These are phyloP conservation scores for Triplophysa yarkandensis DNA, from an alignment of 2,797 vertebrate genomes.

Conservation along the genomic window DNA sequence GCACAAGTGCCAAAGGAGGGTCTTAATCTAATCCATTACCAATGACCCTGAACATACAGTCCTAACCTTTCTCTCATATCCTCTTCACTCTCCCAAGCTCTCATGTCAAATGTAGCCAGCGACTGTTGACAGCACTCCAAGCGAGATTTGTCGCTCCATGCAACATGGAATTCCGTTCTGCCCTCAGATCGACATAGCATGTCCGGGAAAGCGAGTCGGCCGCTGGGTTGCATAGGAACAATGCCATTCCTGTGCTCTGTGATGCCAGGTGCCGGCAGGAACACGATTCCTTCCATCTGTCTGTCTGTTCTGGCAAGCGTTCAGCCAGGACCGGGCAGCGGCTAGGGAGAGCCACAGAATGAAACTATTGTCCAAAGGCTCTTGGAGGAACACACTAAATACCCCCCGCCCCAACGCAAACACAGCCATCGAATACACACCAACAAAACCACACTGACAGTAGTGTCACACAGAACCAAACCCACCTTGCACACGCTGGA, in stretches of 20 bases:
- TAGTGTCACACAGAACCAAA: not conserved
- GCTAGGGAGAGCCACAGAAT: slow-evolving; percentile 66
- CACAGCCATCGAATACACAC: slow-evolving; percentile 33
- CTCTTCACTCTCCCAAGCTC: not conserved
- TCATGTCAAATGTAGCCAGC: slow-evolving; percentile 14
- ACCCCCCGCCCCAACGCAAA: slow-evolving; percentile 46
- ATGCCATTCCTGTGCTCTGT: slow-evolving; percentile 80
- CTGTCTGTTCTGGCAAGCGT: slow-evolving; percentile 44
- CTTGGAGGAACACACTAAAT: slow-evolving; percentile 64
- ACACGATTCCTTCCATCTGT: slow-evolving; percentile 73
- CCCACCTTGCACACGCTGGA: not conserved
- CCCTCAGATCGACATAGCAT: slow-evolving; percentile 10
- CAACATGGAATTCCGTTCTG: slow-evolving; percentile 29
- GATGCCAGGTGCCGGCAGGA: slow-evolving; percentile 81
- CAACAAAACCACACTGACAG: not conserved
- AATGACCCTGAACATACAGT: not conserved
- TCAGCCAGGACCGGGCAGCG: slow-evolving; percentile 34
- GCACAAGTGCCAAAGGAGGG: slow-evolving; percentile 10
- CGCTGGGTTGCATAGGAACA: slow-evolving; percentile 72
- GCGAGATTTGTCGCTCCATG: not conserved
- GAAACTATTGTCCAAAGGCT: slow-evolving; percentile 74
- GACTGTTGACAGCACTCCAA: slow-evolving; percentile 15
- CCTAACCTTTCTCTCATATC: not conserved
- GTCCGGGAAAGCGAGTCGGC: slow-evolving; percentile 58
- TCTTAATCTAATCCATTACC: slow-evolving; percentile 36